phyloP scores from a whole-genome alignment of 2,888 invertebrate genomes.

The Phragmatobia fuliginosa region DNA sequence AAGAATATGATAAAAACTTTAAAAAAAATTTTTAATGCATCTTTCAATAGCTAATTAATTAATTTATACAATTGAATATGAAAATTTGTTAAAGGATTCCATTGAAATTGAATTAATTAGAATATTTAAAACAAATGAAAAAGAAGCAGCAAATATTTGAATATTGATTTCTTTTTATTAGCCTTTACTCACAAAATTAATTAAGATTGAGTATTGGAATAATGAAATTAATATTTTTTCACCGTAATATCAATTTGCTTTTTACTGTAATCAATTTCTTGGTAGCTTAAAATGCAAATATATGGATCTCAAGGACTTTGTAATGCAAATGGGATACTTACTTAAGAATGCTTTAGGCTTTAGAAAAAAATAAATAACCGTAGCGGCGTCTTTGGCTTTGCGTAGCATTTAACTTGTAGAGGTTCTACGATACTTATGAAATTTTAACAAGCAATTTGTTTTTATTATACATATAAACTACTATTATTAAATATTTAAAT shows the following conservation, averaged over 20 bases:
- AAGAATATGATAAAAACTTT: too few species aligned
- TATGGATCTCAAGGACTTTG: slow-evolving; percentile 47
- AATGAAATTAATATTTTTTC: slow-evolving; percentile 6
- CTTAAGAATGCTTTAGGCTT: slow-evolving; percentile 37
- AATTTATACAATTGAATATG: background rate
- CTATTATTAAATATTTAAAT: too few species aligned
- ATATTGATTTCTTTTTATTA: slow-evolving; percentile 5
- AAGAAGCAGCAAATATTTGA: slow-evolving; percentile 4
- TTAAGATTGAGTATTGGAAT: slow-evolving; percentile 18
- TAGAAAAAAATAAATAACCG: slow-evolving; percentile 29
- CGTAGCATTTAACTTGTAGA: slow-evolving; percentile 34
- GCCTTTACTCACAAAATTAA: background rate
- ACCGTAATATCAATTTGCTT: slow-evolving; percentile 18
- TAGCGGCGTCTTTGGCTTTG: slow-evolving; percentile 24
- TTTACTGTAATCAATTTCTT: slow-evolving; percentile 45
- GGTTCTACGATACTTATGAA: slow-evolving; percentile 15
- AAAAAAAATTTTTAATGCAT: too few species aligned
- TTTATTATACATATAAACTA: too few species aligned
- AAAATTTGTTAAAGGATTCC: background rate
- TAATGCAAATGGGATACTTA: slow-evolving; percentile 49
- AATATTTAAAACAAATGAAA: slow-evolving; percentile 6
- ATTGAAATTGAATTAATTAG: slow-evolving; percentile 8
- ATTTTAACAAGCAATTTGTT: background rate
- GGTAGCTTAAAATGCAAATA: slow-evolving; percentile 50
- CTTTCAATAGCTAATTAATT: background rate